Percentiles rank a stretch among this genome's conserved stretches.
Evolutionary conservation across 2,797 vertebrate species (phyloP).

Genomic region (Enteromius afrohamiltoni): DNA sequence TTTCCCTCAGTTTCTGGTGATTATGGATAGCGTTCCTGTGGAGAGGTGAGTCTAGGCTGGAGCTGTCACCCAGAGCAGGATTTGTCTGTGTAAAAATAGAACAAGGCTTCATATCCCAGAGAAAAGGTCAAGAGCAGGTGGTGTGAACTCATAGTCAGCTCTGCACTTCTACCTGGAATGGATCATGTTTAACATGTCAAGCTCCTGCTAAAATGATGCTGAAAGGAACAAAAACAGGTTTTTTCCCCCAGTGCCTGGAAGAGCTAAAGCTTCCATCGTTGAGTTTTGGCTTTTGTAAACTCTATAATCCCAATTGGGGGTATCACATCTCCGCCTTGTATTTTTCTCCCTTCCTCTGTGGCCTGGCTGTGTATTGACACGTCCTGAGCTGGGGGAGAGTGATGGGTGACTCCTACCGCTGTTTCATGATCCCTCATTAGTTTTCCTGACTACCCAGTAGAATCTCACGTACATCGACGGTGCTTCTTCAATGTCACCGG

Average conservation of each 20-base stretch:
- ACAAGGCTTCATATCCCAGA: constrained; percentile 57
- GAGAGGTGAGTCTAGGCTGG: constrained; percentile 60
- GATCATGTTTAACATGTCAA: constrained; percentile 68
- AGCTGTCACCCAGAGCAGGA: constrained; percentile 65
- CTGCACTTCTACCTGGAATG: constrained; percentile 63
- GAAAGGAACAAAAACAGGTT: constrained; percentile 40
- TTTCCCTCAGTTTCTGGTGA: constrained; percentile 69
- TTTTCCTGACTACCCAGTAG: constrained; percentile 30
- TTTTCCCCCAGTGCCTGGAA: constrained; percentile 64
- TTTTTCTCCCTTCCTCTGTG: constrained; percentile 35
- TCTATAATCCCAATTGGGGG: constrained; percentile 11
- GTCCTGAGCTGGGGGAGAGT: constrained; percentile 32
- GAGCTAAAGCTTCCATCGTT: constrained; percentile 49
- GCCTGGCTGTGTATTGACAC: constrained; percentile 36
- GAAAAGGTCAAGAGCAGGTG: constrained; percentile 68
- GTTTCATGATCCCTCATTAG: constrained; percentile 28
- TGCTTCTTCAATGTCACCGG: constrained; percentile 23
- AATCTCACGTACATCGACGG: constrained; percentile 4
- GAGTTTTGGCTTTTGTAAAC: constrained; percentile 46
- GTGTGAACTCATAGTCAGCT: constrained; percentile 67
- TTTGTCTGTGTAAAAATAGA: constrained; percentile 67
- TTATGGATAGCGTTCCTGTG: constrained; percentile 70
- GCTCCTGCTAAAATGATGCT: constrained; percentile 51
- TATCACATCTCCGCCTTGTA: constrained; percentile 35
- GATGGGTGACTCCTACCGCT: constrained; percentile 23